Evolutionary conservation across 2,797 vertebrate species (phyloP).

Genomic region (Chiloscyllium punctatum): DNA sequence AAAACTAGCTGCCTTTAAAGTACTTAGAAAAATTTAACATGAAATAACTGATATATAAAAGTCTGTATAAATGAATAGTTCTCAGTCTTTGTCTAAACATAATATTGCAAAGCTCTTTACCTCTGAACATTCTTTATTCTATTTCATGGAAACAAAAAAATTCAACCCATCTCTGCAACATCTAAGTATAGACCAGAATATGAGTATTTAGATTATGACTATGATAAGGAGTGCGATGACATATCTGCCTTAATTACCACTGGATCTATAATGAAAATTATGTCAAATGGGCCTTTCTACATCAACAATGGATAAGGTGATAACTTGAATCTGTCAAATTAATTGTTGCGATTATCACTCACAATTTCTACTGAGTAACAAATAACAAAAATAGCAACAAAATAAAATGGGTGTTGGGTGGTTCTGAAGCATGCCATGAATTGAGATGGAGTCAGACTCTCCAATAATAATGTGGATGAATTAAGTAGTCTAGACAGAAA

Average conservation of each 20-base stretch:
- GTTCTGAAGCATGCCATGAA: not conserved
- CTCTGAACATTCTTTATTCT: not conserved
- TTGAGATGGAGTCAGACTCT: not conserved
- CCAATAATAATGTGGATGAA: not conserved
- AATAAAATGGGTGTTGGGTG: not conserved
- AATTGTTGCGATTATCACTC: not conserved
- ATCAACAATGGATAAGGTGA: not conserved
- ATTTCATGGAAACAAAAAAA: not conserved
- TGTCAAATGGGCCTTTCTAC: not conserved
- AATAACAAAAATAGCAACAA: not conserved
- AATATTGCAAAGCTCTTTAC: not conserved
- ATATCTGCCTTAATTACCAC: not conserved
- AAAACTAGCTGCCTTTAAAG: not conserved
- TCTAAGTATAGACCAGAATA: not conserved
- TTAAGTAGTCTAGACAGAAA: not conserved
- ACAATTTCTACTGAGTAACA: not conserved
- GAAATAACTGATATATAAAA: not conserved
- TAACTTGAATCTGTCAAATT: not conserved
- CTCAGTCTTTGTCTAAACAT: not conserved
- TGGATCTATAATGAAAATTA: constrained; percentile 1
- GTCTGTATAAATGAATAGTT: not conserved
- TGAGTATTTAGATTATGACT: not conserved
- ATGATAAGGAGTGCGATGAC: not conserved
- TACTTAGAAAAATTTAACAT: not conserved
- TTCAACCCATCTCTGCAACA: not conserved